Evolutionary conservation across 2,797 vertebrate genomes (phyloP), one percentile per base, ranked within the genome.

Genomic region (Leptatherina wallacei): DNA sequence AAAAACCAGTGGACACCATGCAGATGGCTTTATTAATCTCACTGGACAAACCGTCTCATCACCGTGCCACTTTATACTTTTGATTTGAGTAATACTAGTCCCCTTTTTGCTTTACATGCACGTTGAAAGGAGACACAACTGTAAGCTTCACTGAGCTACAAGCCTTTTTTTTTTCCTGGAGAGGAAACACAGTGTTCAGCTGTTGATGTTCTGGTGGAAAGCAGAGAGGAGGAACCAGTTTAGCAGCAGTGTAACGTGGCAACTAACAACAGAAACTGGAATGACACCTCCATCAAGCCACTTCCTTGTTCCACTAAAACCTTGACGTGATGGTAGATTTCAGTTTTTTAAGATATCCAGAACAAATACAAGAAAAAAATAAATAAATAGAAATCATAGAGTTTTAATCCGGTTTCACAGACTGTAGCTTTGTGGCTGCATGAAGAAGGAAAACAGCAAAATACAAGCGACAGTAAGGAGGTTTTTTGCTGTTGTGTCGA

Each of bases 171-270:
- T 44, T 69, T 82, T 56, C 74, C 78, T 58, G 49, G 18, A 69
- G 61, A 51, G 70, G 74, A 78, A 77, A 84, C 57, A 52, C 73
- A 63, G 68, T 29, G 55, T 54, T 75, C 69, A 83, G 64, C 54
- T 84, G 89, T 81, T 91, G 90, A 90, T 89, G 82, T 86, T 90
- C 85, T 81, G 81, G 66, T 89, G 82, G 82, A 89, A 89, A 88
- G 89, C 84, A 84, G 83, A 89, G 89, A 93, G 84, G 88, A 86
- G 90, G 85, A 93, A 93, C 91, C 89, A 91, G 92, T 93, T 93
- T 32, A 81, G 74, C 91, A 84, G 87, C 74, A 78, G 82, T 85
- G 82, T 88, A 87, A 89, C 86, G 75, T 88, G 83, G 88, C 91
- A 92, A 91, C 91, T 84, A 85, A 89, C 88, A 92, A 90, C 83